Percentiles rank a stretch among this genome's conserved stretches.
Conservation (phyloP, 2,113 vertebrate species). For the Myodes glareolus region DNA sequence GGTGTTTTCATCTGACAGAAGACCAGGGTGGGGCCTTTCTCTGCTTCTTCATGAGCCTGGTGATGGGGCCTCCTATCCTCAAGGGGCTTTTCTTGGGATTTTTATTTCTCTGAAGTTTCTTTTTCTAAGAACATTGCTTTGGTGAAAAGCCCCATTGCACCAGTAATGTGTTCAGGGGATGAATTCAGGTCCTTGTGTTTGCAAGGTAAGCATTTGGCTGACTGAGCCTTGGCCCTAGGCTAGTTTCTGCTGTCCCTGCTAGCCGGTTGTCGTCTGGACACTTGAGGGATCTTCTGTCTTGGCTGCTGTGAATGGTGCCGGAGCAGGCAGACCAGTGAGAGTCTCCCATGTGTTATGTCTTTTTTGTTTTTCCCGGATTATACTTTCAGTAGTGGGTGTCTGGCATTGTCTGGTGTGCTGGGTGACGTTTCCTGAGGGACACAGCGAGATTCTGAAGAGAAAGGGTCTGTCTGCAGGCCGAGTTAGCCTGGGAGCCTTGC, state of each 20-base stretch:
- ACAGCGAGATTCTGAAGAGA: not conserved
- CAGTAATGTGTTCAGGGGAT: not conserved
- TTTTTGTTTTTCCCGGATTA: not conserved
- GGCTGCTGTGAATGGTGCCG: not conserved
- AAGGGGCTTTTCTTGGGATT: not conserved
- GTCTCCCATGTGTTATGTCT: no score
- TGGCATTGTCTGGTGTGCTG: not conserved
- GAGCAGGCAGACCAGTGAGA: no score
- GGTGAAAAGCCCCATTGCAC: not conserved
- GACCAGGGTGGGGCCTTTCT: accelerated
- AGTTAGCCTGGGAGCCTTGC: not conserved
- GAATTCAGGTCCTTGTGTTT: no score
- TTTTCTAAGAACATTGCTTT: not conserved
- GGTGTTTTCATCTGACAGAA: not conserved
- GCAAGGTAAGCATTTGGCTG: not conserved
- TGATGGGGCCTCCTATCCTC: not conserved
- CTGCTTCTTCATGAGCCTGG: not conserved
- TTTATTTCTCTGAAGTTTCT: not conserved
- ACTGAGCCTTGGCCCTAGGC: not conserved
- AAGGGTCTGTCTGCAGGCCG: not conserved
- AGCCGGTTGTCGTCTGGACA: not conserved
- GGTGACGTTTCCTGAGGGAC: not conserved
- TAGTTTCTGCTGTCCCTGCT: no score
- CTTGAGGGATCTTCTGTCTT: not conserved
- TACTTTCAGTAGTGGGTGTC: not conserved